phyloP scores from a whole-genome alignment of 2,113 vertebrate genomes.

The Rhinolophus sinicus region DNA sequence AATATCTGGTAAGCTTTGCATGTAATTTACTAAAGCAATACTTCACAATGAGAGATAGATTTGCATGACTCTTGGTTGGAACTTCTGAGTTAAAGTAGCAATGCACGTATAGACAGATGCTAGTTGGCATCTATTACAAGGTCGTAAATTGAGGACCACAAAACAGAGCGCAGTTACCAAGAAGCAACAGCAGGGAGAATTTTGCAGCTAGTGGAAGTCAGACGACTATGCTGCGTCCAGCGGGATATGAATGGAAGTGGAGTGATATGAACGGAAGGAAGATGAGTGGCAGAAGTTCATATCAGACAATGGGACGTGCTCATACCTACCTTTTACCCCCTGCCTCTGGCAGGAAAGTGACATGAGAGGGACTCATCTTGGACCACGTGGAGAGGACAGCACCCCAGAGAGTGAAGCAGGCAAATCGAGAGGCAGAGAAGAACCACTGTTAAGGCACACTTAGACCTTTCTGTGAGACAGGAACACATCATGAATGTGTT shows the following conservation, averaged over 20 bases:
- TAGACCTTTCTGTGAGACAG: not conserved
- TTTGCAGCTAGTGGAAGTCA: not conserved
- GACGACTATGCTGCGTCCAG: fast-evolving
- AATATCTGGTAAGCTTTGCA: not conserved
- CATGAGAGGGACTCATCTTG: fast-evolving
- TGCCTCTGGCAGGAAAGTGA: not conserved
- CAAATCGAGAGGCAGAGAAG: not conserved
- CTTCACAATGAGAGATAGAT: not conserved
- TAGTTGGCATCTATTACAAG: too few species aligned
- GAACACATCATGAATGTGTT: not conserved
- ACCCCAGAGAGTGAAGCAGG: fast-evolving
- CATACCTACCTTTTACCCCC: too few species aligned
- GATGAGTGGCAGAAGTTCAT: not conserved
- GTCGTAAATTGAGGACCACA: not conserved
- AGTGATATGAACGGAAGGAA: not conserved
- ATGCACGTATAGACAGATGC: not conserved
- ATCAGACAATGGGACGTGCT: fast-evolving
- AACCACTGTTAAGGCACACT: fast-evolving
- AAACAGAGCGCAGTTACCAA: fast-evolving
- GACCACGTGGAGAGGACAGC: not conserved
- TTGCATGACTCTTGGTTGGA: not conserved
- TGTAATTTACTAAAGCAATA: not conserved
- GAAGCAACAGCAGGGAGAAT: not conserved
- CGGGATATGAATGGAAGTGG: not conserved
- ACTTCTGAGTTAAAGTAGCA: not conserved